Conservation (phyloP, 2,113 vertebrate species). For the Nyctibius bracteatus region DNA sequence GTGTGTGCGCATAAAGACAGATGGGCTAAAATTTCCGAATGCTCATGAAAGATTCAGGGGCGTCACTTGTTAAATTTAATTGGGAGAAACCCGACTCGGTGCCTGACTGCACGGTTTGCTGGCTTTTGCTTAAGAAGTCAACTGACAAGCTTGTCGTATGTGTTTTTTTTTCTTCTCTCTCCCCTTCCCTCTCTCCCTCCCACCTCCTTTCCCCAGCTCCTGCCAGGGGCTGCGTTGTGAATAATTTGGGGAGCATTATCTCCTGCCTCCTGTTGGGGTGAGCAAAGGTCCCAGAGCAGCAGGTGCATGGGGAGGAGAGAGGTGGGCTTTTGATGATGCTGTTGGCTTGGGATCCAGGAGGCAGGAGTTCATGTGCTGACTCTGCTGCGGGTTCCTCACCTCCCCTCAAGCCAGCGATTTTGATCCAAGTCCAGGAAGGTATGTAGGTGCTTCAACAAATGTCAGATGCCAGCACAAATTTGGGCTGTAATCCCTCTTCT, state of each 20-base stretch:
- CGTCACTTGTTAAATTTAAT: slow-evolving; percentile 78
- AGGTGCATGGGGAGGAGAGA: not conserved
- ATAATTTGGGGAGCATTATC: not conserved
- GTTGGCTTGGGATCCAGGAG: not conserved
- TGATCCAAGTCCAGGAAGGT: not conserved
- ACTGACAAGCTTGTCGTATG: slow-evolving; percentile 64
- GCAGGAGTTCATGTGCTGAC: not conserved
- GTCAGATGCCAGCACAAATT: not conserved
- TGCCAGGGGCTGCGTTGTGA: not conserved
- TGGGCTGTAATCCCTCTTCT: not conserved
- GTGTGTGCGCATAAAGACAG: slow-evolving; percentile 15
- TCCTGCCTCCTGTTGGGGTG: not conserved
- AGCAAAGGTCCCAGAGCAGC: rapidly evolving
- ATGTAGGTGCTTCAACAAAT: not conserved
- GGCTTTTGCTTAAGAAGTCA: slow-evolving; percentile 67
- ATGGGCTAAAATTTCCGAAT: slow-evolving; percentile 51
- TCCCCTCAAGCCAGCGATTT: not conserved
- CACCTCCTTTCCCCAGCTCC: not conserved
- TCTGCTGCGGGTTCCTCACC: not conserved
- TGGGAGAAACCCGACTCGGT: slow-evolving; percentile 66
- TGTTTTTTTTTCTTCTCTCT: not conserved
- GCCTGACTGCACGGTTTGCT: slow-evolving; percentile 52
- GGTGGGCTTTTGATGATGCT: not conserved
- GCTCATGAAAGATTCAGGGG: slow-evolving; percentile 77
- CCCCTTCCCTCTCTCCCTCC: not conserved